phyloP scores from a whole-genome alignment of 2,113 vertebrate species.

The Sylvietta virens region DNA sequence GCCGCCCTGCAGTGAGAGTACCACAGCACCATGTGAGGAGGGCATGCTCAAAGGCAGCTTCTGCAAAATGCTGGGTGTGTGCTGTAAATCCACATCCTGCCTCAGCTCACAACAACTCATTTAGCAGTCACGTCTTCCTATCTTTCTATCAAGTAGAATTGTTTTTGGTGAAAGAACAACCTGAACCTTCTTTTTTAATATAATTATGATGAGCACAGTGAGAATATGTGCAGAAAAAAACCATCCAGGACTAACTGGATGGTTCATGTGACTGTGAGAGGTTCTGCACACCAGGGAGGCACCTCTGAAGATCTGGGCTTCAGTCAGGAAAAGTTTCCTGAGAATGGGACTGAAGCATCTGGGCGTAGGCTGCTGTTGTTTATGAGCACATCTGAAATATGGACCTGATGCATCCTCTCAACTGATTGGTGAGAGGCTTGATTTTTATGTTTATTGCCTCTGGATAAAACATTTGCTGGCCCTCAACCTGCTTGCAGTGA shows the following conservation, averaged over 20 bases:
- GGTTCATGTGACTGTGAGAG: background rate
- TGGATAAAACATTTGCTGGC: background rate
- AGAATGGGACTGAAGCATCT: background rate
- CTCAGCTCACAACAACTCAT: background rate
- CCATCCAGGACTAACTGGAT: background rate
- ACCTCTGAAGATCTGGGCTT: background rate
- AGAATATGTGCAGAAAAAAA: background rate
- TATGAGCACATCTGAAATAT: background rate
- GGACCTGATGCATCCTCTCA: background rate
- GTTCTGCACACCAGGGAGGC: background rate
- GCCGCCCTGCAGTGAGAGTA: background rate
- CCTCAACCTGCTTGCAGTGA: background rate
- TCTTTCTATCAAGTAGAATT: background rate
- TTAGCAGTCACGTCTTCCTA: background rate
- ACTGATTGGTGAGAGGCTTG: background rate
- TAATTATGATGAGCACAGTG: background rate
- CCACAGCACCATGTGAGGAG: background rate
- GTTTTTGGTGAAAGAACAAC: background rate
- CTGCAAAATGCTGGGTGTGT: background rate
- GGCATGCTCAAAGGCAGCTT: background rate
- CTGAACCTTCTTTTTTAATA: background rate
- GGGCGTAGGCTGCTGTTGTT: accelerated
- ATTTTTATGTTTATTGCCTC: background rate
- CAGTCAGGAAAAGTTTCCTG: background rate
- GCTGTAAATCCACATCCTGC: background rate